Evolutionary conservation across 2,888 invertebrate genomes (phyloP).

Genomic region (Lymantria dispar): DNA sequence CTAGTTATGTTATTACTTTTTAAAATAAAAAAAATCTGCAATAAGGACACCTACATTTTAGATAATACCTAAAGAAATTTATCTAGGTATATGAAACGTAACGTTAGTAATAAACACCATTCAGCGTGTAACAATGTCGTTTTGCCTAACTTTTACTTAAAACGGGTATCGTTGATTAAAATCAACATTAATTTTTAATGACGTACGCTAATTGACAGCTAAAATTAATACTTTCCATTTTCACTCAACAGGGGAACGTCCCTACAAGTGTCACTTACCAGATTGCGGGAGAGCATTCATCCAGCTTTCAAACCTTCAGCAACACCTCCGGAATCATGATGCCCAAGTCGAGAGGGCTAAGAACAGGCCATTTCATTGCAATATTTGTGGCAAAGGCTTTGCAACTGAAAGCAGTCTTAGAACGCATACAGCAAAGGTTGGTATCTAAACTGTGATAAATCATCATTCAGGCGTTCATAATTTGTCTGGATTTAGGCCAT

Average conservation of each 20-base stretch:
- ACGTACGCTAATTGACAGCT: no score
- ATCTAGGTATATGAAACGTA: no score
- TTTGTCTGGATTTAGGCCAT: background rate
- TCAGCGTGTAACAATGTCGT: no score
- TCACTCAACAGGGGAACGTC: slow-evolving; percentile 92
- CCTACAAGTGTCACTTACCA: slow-evolving; percentile 97
- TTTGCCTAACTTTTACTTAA: no score
- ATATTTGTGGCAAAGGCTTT: slow-evolving; percentile 97
- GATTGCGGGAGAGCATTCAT: slow-evolving; percentile 98
- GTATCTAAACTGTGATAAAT: slow-evolving; percentile 55
- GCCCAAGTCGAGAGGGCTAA: slow-evolving; percentile 97
- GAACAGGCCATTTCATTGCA: slow-evolving; percentile 97
- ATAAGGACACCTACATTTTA: no score
- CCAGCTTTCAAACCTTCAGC: slow-evolving; percentile 97
- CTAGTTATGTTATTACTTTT: no score
- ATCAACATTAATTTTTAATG: no score
- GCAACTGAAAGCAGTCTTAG: slow-evolving; percentile 97
- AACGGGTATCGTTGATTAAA: no score
- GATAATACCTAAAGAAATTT: no score
- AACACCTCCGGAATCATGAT: slow-evolving; percentile 97
- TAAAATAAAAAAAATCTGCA: no score
- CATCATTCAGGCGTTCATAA: no score
- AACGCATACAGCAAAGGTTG: slow-evolving; percentile 98
- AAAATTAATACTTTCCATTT: background rate
- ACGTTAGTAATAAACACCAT: no score